Percentiles rank a stretch among this genome's conserved stretches.
phyloP scores from a whole-genome alignment of 1,140 invertebrate species.

The Mylabris phalerata region DNA sequence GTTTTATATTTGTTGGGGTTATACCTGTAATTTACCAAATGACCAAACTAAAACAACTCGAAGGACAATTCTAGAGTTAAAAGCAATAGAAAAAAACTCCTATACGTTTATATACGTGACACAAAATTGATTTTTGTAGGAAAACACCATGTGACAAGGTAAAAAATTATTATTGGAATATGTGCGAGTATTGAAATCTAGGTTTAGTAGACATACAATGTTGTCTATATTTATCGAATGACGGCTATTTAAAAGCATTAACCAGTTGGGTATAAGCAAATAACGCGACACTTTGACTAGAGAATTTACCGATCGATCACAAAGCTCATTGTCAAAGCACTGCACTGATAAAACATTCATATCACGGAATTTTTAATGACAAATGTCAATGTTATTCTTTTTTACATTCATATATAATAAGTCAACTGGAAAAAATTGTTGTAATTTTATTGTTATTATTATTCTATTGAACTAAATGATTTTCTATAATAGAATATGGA shows the following conservation, averaged over 20 bases:
- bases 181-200: constrained; percentile 8
- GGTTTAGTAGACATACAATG: constrained; percentile 11
- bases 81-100: not conserved
- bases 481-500: too few species aligned
- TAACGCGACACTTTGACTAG: constrained; percentile 2
- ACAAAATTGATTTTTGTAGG: constrained; percentile 11
- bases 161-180: constrained; percentile 7
- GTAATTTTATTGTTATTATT: too few species aligned
- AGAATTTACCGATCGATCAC: constrained; percentile 1
- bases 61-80: too few species aligned
- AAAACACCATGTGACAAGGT: constrained; percentile 8
- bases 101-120: constrained; percentile 9
- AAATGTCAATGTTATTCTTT: too few species aligned
- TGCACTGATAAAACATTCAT: not conserved
- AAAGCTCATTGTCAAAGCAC: not conserved
- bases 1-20: constrained; percentile 15
- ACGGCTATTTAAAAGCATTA: constrained; percentile 6
- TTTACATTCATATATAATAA: too few species aligned
- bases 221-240: not conserved
- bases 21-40: constrained; percentile 9
- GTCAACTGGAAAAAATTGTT: too few species aligned
- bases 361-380: too few species aligned
- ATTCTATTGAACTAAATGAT: too few species aligned
- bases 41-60: not conserved
- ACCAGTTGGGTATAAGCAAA: not conserved